These are phyloP conservation scores for Melanotaenia maccullochi DNA, from an alignment of 2,797 vertebrate genomes.

Conservation along the genomic window DNA sequence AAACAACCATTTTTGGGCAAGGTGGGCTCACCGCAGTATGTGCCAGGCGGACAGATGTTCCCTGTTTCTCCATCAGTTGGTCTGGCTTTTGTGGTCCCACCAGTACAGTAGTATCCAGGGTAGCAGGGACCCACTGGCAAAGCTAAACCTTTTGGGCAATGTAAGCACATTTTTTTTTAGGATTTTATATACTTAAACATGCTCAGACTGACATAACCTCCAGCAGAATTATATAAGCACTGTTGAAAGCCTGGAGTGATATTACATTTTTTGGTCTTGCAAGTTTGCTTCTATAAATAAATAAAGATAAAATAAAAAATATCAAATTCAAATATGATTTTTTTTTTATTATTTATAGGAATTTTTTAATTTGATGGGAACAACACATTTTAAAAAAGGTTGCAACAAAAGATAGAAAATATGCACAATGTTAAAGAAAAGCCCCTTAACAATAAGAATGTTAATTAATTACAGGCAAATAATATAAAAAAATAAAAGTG, in stretches of 20 bases:
- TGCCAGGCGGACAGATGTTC: constrained; percentile 86
- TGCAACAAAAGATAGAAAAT: not conserved
- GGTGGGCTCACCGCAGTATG: constrained; percentile 86
- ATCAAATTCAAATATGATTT: not conserved
- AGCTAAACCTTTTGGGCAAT: constrained; percentile 82
- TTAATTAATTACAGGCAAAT: not conserved
- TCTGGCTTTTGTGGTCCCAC: constrained; percentile 81
- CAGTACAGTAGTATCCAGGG: constrained; percentile 88
- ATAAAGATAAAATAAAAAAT: not conserved
- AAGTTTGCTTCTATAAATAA: not conserved
- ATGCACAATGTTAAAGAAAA: not conserved
- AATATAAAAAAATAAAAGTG: not conserved
- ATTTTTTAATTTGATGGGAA: not conserved
- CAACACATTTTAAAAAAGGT: not conserved
- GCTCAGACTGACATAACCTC: not conserved
- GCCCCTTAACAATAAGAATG: not conserved
- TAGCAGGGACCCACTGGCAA: constrained; percentile 87
- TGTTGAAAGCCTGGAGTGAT: not conserved
- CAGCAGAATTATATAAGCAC: not conserved
- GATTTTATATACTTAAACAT: not conserved
- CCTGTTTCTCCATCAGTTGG: constrained; percentile 87
- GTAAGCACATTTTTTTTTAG: constrained; percentile 10
- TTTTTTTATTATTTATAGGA: not conserved
- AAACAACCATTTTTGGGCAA: constrained; percentile 11
- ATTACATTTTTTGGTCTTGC: not conserved